Evolutionary conservation across 2,113 vertebrate species (phyloP), one percentile per base, ranked within the genome.

Genomic region (Hydropotes inermis): DNA sequence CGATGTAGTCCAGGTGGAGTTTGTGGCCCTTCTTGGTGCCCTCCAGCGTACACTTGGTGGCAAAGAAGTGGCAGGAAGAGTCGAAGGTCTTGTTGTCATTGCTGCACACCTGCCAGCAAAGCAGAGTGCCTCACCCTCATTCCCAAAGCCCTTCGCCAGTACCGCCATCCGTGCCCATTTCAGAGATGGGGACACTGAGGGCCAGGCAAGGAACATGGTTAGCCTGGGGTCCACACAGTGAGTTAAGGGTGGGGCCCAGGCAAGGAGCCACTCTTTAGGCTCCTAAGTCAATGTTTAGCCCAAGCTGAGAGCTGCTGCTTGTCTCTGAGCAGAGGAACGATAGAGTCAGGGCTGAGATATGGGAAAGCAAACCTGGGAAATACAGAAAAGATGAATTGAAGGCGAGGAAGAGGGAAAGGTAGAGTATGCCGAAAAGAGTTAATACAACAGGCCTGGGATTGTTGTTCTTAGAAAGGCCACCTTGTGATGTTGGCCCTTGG

Each of bases 21-120:
- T 99, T 99, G 99, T 99, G 99, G 82, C 99, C 99, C 98, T 99
- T 99, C 99, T 99, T 99, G 98, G 99, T 99, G 97, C 99, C 99
- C 98, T 99, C 99, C 99, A 99, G 98, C 93, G 99, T 97, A 97
- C 99, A 99, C 98, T 99, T 99, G 98, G 99, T 99, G 98, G 99
- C 99, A 94, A 99, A 99, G 99, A 99, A 99, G 97, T 99, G 99
- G 99, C 99, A 99, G 92, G 99, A 99, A 70, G 99, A 99, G 97
- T 99, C 99, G 0, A 99, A 99, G 99, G 99, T 99, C 99, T 99
- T 99, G 98, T 99, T 99, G 99, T 99, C 99, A 0, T 99, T 99
- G 97, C 99, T 99, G 4, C 99, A 99, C 54, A 99, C 99, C 99
- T 99, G 98, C 28, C 0, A 7, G 15, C 64, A 92, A 64, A 61